A percentile compares a stretch with the other conserved stretches of the same genome.
These are phyloP conservation scores for Salmo trutta DNA, from an alignment of 2,797 vertebrate genomes.

Conservation along the genomic window DNA sequence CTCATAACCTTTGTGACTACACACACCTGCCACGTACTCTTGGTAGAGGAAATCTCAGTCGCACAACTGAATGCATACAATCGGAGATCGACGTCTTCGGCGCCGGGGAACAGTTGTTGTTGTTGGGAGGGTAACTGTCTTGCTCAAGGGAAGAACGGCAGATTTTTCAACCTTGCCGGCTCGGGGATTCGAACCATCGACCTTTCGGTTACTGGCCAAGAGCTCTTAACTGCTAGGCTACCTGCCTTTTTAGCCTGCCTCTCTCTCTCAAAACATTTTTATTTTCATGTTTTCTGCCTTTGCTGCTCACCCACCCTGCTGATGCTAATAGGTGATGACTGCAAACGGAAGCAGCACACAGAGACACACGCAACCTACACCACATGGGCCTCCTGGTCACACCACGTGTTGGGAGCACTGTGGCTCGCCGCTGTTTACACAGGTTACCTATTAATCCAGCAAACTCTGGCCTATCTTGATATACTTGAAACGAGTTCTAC, in stretches of 20 bases:
- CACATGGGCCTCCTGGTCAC: conserved; percentile 59
- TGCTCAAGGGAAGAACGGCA: no score
- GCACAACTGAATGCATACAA: no score
- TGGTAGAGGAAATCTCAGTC: no score
- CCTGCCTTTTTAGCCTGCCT: no score
- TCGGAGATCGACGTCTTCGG: no score
- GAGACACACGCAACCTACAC: conserved; percentile 51
- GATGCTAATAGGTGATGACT: conserved; percentile 84
- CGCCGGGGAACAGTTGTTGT: no score
- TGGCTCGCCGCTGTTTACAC: conserved; percentile 75
- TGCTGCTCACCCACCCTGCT: conserved; percentile 20
- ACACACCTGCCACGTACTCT: background rate
- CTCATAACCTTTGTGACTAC: background rate
- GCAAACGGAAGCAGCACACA: conserved; percentile 76
- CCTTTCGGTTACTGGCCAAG: no score
- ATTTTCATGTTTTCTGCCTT: background rate
- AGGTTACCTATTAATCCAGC: conserved; percentile 75
- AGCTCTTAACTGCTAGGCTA: no score
- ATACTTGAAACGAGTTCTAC: background rate
- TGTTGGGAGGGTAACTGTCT: no score
- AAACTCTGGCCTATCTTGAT: background rate
- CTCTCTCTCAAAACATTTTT: background rate
- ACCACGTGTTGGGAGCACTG: conserved; percentile 62
- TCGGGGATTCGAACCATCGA: no score
- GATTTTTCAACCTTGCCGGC: no score